phyloP scores from a whole-genome alignment of 2,888 invertebrate genomes.

The Drosophila prolongata region DNA sequence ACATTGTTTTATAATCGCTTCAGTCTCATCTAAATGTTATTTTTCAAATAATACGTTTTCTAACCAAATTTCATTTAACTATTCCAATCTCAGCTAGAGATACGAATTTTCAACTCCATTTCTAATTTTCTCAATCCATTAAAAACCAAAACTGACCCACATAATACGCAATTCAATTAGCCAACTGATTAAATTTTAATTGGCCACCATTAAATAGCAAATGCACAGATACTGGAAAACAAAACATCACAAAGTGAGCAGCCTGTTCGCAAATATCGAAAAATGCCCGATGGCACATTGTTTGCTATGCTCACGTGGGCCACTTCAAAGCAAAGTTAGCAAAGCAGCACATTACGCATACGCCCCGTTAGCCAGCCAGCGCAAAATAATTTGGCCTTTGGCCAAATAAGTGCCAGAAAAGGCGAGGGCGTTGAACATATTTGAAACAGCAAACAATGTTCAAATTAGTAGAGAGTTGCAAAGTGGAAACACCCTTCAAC shows the following conservation, averaged over 20 bases:
- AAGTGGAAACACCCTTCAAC: neutral
- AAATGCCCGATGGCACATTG: slow-evolving; percentile 30
- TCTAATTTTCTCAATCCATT: neutral
- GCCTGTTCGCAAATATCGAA: slow-evolving; percentile 22
- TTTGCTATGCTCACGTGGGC: slow-evolving; percentile 18
- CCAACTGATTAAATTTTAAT: slow-evolving; percentile 32
- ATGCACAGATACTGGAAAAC: slow-evolving; percentile 1
- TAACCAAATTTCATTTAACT: neutral
- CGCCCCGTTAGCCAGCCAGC: slow-evolving; percentile 29
- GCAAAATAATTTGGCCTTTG: slow-evolving; percentile 45
- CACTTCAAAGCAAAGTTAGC: slow-evolving; percentile 31
- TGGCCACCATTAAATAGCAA: slow-evolving; percentile 31
- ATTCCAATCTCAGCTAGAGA: neutral
- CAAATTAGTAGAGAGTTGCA: slow-evolving; percentile 34
- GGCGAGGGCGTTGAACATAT: slow-evolving; percentile 57
- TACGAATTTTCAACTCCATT: neutral
- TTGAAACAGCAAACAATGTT: slow-evolving; percentile 41
- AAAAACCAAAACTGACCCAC: slow-evolving; percentile 12
- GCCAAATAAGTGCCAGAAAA: slow-evolving; percentile 59
- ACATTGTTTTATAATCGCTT: neutral
- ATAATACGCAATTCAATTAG: slow-evolving; percentile 29
- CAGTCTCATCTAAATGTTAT: neutral
- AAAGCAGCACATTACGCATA: slow-evolving; percentile 34
- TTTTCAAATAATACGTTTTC: neutral
- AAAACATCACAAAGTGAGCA: slow-evolving; percentile 10